phyloP scores from a whole-genome alignment of 2,888 invertebrate species.

The Theretra japonica region DNA sequence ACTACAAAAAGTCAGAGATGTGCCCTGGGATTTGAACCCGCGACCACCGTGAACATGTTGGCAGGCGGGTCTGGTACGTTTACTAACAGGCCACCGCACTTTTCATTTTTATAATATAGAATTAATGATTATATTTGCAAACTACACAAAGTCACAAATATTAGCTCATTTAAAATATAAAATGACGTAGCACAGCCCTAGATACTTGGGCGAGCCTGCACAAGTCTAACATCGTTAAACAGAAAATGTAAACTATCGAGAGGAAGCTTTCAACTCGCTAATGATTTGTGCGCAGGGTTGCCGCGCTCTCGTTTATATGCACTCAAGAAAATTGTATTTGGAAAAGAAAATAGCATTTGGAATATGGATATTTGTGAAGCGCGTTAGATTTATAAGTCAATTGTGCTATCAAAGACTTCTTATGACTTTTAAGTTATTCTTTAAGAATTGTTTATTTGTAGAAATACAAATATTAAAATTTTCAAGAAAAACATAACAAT shows the following conservation, averaged over 20 bases:
- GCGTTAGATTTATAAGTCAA: not conserved
- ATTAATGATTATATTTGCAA: too few relatives aligned
- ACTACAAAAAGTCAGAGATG: too few relatives aligned
- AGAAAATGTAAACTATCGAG: constrained; percentile 47
- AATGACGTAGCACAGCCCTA: constrained; percentile 9
- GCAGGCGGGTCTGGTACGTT: too few relatives aligned
- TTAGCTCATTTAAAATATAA: not conserved
- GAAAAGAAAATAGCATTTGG: not conserved
- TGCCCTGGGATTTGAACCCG: too few relatives aligned
- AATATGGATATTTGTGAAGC: not conserved
- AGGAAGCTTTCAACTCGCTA: constrained; percentile 44
- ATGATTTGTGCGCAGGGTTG: constrained; percentile 46
- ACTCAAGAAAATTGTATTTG: not conserved
- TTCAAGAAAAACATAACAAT: too few relatives aligned
- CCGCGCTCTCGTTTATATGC: constrained; percentile 19
- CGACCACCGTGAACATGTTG: too few relatives aligned
- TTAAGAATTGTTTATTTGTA: too few relatives aligned
- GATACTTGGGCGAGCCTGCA: constrained; percentile 30
- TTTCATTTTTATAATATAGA: too few relatives aligned
- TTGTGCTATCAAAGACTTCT: not conserved
- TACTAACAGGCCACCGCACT: too few relatives aligned
- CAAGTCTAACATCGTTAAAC: constrained; percentile 43
- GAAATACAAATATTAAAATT: too few relatives aligned
- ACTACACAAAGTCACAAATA: too few relatives aligned
- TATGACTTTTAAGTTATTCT: not conserved